These are phyloP conservation scores for Periophthalmus magnuspinnatus DNA, from an alignment of 2,797 vertebrate genomes.

Conservation along the genomic window DNA sequence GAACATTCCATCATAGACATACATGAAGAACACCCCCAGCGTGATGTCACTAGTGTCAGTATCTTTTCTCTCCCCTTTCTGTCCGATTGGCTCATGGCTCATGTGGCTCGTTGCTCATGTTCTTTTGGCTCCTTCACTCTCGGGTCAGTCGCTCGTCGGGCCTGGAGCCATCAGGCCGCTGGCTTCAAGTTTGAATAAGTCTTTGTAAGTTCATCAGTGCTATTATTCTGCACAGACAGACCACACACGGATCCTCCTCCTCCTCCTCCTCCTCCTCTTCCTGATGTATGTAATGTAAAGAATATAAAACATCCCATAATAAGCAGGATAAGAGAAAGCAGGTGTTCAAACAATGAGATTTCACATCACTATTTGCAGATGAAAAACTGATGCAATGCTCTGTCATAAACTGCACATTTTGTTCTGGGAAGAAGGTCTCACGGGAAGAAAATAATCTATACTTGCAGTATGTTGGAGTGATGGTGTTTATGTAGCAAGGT, in stretches of 20 bases:
- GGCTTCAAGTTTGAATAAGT: constrained; percentile 48
- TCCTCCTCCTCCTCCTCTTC: too few species aligned
- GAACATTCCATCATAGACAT: too few species aligned
- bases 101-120: constrained; percentile 12
- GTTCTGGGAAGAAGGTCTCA: background rate
- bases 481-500: background rate
- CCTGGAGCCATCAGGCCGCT: constrained; percentile 33
- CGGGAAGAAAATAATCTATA: background rate
- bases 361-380: background rate
- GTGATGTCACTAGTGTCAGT: too few species aligned
- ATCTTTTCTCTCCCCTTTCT: too few species aligned
- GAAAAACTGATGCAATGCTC: background rate
- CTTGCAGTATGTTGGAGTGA: background rate
- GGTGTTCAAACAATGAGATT: background rate
- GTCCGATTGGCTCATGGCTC: background rate
- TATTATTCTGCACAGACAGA: constrained; percentile 39
- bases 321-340: background rate
- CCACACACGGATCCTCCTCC: constrained; percentile 40
- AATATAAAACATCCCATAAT: constrained; percentile 3
- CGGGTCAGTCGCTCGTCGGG: constrained; percentile 37
- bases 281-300: constrained; percentile 4
- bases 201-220: constrained; percentile 50
- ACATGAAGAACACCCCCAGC: too few species aligned
- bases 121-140: constrained; percentile 10
- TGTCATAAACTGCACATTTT: background rate